These are phyloP conservation scores for Calidris pugnax DNA, from an alignment of 2,113 vertebrate species.

Conservation along the genomic window DNA sequence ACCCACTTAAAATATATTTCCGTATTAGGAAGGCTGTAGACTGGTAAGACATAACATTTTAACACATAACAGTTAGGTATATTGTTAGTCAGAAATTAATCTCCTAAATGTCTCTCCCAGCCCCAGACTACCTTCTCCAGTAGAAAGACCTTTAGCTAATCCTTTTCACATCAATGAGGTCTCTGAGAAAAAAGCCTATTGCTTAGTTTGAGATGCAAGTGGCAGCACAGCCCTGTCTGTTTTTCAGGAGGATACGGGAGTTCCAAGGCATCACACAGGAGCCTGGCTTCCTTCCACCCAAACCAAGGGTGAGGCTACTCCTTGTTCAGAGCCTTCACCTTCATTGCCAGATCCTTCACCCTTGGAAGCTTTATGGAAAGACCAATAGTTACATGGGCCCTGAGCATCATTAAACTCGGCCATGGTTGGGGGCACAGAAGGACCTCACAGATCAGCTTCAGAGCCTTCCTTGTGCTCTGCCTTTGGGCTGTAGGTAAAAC, in stretches of 20 bases:
- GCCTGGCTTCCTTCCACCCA: not conserved
- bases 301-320: not conserved
- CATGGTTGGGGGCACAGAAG: not conserved
- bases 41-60: not conserved
- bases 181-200: not conserved
- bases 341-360: not conserved
- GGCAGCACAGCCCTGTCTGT: rapidly evolving
- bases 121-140: not conserved
- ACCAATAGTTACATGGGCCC: too few relatives aligned
- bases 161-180: not conserved
- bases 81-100: not conserved
- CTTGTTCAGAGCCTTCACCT: not conserved
- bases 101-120: not conserved
- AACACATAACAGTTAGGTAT: not conserved
- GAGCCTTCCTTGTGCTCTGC: not conserved
- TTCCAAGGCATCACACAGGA: not conserved
- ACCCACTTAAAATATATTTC: not conserved
- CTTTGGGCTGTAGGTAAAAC: not conserved
- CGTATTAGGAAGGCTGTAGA: not conserved
- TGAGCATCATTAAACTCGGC: not conserved
- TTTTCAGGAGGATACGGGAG: not conserved
- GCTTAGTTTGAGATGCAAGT: not conserved
- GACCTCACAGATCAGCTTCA: not conserved
- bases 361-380: not conserved
- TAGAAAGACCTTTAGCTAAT: not conserved